Evolutionary conservation across 2,888 invertebrate species (phyloP), one percentile per base, ranked within the genome.

Genomic region (Dryobotodes eremita): DNA sequence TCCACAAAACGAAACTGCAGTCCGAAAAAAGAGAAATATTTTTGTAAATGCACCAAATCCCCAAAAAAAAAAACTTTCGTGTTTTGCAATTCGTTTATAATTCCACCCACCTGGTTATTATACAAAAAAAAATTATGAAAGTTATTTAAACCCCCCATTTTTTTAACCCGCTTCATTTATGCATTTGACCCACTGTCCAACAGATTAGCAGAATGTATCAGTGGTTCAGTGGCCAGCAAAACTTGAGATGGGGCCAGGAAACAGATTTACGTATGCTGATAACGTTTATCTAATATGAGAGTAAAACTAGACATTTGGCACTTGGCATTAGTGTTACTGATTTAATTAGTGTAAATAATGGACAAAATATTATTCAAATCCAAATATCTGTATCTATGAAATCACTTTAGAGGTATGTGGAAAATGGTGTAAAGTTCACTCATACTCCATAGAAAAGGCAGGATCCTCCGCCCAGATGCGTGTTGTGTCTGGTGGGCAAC

Each of bases 151-250:
- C 36, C 5, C 26, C 6, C 13, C 0, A 62, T 53, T 26, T 46
- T 20, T 36, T 31, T 0, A 15, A 5, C 31, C 42, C 84, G 84
- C 85, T 74, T 57, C 46, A 69, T 71, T 64, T 46, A 6, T 7
- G 13, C 10, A 11, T 53, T 65, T 59, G 26, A 46, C 36, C 77
- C 81, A 20, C 15, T 55, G 1, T 11, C 17, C 61, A 77, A 75
- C 74, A 84, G 85, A 81, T 84, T 81, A 84, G 85, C 62, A 46
- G 71, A n/a, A 84, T 74, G 76, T 84, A 65, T 69, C 59, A 57
- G 64, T 36, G 76, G 62, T 46, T 74, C 80, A 62, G 36, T 68
- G 72, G 69, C 81, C 69, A 85, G 72, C 48, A 62, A n/a, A 69
- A 85, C 81, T 69, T 31, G 73, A 76, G 76, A 72, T 73, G 77